Evolutionary conservation across 30 jellyfish, hydroid and myxozoan species (phyloP).

Genomic region (Aurelia aurita complex sp. Pacific): DNA sequence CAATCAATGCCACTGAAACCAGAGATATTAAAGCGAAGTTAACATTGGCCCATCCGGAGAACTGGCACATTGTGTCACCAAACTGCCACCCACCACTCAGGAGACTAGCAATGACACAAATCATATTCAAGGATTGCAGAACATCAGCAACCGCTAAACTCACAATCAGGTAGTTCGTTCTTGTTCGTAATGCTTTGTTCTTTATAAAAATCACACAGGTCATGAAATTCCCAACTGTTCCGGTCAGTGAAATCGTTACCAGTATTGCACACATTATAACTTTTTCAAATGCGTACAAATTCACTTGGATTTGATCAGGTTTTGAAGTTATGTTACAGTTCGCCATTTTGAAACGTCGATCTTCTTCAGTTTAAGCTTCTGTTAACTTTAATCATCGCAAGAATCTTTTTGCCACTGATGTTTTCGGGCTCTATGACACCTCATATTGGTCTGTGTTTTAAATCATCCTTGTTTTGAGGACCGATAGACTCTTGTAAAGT

Average conservation of each 20-base stretch:
- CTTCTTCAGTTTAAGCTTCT: no score
- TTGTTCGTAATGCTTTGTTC: slow-evolving; percentile 39
- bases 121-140: slow-evolving; percentile 51
- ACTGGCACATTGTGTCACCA: slow-evolving; percentile 63
- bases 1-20: slow-evolving; percentile 44
- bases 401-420: no score
- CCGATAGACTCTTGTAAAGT: no score
- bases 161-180: slow-evolving; percentile 47
- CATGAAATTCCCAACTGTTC: slow-evolving; percentile 54
- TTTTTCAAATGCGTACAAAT: slow-evolving; percentile 21
- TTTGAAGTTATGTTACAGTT: no score
- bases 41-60: slow-evolving; percentile 54
- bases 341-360: no score
- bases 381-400: no score
- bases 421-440: no score
- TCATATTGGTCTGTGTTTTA: no score
- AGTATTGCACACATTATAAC: slow-evolving; percentile 19
- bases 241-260: slow-evolving; percentile 21
- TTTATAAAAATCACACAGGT: slow-evolving; percentile 46
- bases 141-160: slow-evolving; percentile 69
- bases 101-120: slow-evolving; percentile 28
- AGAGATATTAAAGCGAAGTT: slow-evolving; percentile 52
- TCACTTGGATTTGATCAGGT: not conserved
- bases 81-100: slow-evolving; percentile 56
- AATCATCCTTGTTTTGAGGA: no score